Base-by-base conservation (phyloP, 2,797 vertebrate species). In the Caiman crocodilus region DNA sequence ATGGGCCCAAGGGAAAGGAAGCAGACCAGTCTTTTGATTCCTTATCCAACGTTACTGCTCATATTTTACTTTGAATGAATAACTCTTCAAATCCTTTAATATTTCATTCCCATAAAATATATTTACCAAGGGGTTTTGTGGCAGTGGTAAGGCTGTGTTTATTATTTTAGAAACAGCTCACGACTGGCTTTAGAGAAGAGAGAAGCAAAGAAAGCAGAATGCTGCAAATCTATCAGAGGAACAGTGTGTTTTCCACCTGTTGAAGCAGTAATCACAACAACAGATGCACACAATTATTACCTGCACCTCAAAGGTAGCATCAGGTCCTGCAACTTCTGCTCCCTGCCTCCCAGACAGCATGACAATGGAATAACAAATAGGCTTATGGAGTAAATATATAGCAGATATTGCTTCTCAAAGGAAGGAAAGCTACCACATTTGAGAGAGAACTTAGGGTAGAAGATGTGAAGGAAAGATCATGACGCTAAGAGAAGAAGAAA, bases 1-100 rank as follows among this genome's bases (percentile, higher is more conserved):
- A 83, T 84, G 73, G 94, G 90, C 95, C 94, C 86, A 59, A 86
- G 94, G 96, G 95, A 94, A 83, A 94, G 93, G 95, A 95, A 95
- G 93, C 25, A 92, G 95, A 95, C 87, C 94, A 93, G 92, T 81
- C 91, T 95, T 50, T 94, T 95, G 93, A 95, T 94, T 97, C 93
- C 95, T 92, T 96, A 94, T 95, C 89, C 94, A 97, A 87, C 92
- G 92, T 94, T 96, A 85, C 92, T 94, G 94, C 84, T 97, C 95
- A 82, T 91, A 92, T 95, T 97, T 97, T 96, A 94, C 94, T 96
- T 96, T 95, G 93, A 93, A 79, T 96, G 94, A 96, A 82, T 95
- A 95, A 96, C 92, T 92, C 94, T 93, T 97, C 93, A 94, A 95
- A 96, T 97, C 95, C 94, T 96, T 96, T 96, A 96, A 97, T 96